These are phyloP conservation scores for Myrmecobius fasciatus DNA, from an alignment of 2,113 vertebrate species.

Conservation along the genomic window DNA sequence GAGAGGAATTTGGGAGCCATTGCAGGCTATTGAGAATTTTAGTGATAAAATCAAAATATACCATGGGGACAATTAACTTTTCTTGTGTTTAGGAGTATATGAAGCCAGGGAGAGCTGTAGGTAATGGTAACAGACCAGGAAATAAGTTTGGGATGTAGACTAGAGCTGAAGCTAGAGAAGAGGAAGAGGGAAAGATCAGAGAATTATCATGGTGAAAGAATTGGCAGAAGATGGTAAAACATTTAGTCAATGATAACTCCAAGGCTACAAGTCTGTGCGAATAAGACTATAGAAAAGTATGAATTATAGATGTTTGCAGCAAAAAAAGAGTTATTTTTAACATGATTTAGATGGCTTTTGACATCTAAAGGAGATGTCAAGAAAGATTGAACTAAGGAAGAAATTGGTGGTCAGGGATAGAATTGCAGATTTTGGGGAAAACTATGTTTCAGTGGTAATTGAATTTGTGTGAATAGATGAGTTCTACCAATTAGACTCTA, in stretches of 20 bases:
- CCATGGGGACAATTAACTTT: not conserved
- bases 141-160: not conserved
- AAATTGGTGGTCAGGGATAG: not conserved
- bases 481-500: not conserved
- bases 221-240: not conserved
- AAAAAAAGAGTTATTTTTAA: conserved; percentile 1
- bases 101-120: not conserved
- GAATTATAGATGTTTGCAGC: not conserved
- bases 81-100: not conserved
- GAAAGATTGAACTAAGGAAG: not conserved
- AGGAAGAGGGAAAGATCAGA: not conserved
- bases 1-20: not conserved
- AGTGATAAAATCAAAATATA: not conserved
- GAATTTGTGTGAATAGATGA: conserved; percentile 40
- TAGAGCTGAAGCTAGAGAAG: not conserved
- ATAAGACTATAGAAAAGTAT: not conserved
- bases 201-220: not conserved
- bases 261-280: not conserved
- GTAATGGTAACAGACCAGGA: too few species aligned
- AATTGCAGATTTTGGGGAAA: conserved; percentile 6
- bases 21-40: not conserved
- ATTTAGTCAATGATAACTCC: not conserved
- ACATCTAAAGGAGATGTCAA: not conserved
- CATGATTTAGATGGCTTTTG: not conserved
- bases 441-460: conserved; percentile 39